Evolutionary conservation across 2,113 vertebrate species (phyloP).

Genomic region (Microtus ochrogaster): DNA sequence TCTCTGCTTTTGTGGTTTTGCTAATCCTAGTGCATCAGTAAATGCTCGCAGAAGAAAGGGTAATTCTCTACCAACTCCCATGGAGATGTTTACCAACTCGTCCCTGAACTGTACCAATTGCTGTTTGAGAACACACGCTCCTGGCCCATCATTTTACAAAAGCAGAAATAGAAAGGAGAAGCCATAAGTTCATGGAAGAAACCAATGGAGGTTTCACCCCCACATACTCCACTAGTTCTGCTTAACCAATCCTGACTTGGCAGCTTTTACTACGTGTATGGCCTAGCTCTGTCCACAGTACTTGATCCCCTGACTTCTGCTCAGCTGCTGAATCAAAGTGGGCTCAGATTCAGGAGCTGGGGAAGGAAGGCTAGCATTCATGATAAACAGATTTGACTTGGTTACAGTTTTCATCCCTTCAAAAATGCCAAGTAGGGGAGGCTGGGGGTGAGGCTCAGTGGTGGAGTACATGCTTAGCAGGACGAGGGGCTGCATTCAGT

Average conservation of each 20-base stretch:
- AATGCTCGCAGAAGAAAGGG: background rate
- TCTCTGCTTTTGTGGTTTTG: background rate
- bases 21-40: background rate
- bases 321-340: background rate
- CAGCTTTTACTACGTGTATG: background rate
- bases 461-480: background rate
- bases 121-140: background rate
- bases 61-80: background rate
- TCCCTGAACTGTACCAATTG: background rate
- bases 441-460: background rate
- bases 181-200: slow-evolving; percentile 35
- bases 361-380: background rate
- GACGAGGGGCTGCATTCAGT: background rate
- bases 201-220: slow-evolving; percentile 11
- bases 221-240: background rate
- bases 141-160: background rate
- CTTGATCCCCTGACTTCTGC: background rate
- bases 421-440: background rate
- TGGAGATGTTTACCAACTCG: background rate
- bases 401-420: background rate
- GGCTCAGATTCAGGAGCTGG: background rate
- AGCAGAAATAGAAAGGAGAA: slow-evolving; percentile 46
- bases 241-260: slow-evolving; percentile 8
- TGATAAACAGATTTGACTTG: background rate
- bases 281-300: background rate